These are phyloP conservation scores for Cyclophora albipunctata DNA, from an alignment of 2,888 invertebrate species.

Conservation along the genomic window DNA sequence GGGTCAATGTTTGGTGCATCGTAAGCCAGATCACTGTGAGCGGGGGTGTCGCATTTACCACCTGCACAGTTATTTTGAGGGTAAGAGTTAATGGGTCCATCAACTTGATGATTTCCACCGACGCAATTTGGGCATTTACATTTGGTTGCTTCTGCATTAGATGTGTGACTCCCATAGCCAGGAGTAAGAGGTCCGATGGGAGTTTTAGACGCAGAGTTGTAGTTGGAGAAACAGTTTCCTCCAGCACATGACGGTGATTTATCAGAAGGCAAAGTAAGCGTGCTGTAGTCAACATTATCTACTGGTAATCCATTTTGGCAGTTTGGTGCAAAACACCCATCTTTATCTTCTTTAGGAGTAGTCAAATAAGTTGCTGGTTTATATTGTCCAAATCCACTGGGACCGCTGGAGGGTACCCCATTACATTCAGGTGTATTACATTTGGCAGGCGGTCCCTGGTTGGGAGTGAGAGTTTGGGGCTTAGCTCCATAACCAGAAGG, in stretches of 20 bases:
- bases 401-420: constrained; percentile 8
- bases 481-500: background rate
- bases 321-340: constrained; percentile 22
- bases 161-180: background rate
- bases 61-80: constrained; percentile 3
- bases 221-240: background rate
- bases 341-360: constrained; percentile 37
- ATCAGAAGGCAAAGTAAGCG: constrained; percentile 3
- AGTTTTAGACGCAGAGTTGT: background rate
- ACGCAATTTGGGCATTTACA: background rate
- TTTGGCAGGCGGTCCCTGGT: constrained; percentile 4
- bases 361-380: constrained; percentile 41
- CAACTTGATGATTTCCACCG: no score
- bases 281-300: constrained; percentile 1
- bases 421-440: constrained; percentile 22
- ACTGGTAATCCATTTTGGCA: constrained; percentile 8
- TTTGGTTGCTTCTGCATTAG: background rate
- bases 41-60: constrained; percentile 14
- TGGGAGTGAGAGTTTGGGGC: background rate
- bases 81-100: background rate
- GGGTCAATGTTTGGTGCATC: background rate
- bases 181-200: background rate
- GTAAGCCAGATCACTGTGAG: background rate
- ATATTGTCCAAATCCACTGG: constrained; percentile 17
- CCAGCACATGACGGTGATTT: constrained; percentile 8